These are phyloP conservation scores for Bufo gargarizans DNA, from an alignment of 2,113 vertebrate species.

Conservation along the genomic window DNA sequence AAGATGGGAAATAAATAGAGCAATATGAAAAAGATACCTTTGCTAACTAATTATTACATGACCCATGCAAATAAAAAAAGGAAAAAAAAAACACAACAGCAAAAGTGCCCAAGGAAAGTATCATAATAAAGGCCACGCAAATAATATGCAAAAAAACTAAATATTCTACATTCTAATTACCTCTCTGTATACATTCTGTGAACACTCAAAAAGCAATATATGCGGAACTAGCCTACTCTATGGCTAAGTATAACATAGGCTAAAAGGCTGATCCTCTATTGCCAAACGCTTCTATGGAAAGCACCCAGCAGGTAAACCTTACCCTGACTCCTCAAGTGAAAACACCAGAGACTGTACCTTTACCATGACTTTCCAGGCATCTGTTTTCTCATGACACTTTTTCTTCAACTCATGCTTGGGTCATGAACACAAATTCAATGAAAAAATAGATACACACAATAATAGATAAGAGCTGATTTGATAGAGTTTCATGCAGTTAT, in stretches of 20 bases:
- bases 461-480: background rate
- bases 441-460: background rate
- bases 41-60: constrained; percentile 77
- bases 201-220: constrained; percentile 70
- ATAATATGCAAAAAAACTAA: constrained; percentile 75
- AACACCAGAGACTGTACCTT: background rate
- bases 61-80: constrained; percentile 78
- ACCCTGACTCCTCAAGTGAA: background rate
- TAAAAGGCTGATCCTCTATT: constrained; percentile 46
- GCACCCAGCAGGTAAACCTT: background rate
- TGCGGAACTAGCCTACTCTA: constrained; percentile 64
- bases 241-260: constrained; percentile 63
- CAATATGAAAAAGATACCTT: constrained; percentile 66
- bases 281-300: background rate
- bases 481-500: background rate
- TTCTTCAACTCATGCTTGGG: background rate
- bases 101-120: constrained; percentile 58
- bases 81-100: constrained; percentile 66
- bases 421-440: background rate
- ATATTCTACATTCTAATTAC: constrained; percentile 78
- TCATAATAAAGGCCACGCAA: constrained; percentile 84
- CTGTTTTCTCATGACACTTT: background rate
- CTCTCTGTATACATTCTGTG: constrained; percentile 65
- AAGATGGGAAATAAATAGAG: background rate
- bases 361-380: background rate